Conservation (phyloP, 2,797 vertebrate species). For the Apogon talboti region DNA sequence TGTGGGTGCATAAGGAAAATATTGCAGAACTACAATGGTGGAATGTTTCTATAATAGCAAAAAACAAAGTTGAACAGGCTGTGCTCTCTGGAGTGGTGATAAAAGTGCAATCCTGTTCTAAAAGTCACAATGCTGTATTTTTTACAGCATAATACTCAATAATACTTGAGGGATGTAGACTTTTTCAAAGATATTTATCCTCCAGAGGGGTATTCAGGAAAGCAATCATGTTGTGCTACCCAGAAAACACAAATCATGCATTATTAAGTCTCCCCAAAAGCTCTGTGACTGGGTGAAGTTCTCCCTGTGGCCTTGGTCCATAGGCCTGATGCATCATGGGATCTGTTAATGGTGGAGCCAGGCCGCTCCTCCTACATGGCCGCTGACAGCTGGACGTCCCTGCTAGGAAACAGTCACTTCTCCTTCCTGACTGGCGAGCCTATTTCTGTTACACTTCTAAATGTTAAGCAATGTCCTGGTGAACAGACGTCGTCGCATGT, state of each 20-base stretch:
- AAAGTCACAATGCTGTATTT: conserved; percentile 23
- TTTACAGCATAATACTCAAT: conserved; percentile 15
- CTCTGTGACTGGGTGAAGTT: conserved; percentile 41
- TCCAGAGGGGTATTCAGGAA: conserved; percentile 41
- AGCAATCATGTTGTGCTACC: conserved; percentile 45
- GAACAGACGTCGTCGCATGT: conserved; percentile 58
- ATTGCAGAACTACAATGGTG: conserved; percentile 19
- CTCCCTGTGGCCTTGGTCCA: conserved; percentile 57
- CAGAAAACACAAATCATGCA: conserved; percentile 67
- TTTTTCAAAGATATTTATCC: conserved; percentile 50
- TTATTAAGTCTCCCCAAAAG: conserved; percentile 66
- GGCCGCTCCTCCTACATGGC: conserved; percentile 53
- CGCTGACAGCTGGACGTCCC: conserved; percentile 63
- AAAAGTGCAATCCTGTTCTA: conserved; percentile 26
- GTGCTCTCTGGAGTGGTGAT: conserved; percentile 19
- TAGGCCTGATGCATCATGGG: conserved; percentile 58
- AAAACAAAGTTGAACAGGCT: background rate
- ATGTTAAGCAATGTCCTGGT: conserved; percentile 70
- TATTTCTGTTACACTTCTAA: conserved; percentile 55
- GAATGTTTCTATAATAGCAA: background rate
- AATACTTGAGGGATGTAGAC: conserved; percentile 46
- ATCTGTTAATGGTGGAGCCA: conserved; percentile 57
- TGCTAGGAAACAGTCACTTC: conserved; percentile 66
- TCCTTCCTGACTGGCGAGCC: conserved; percentile 64
- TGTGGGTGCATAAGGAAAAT: conserved; percentile 37